These are phyloP conservation scores for Bubo scandiacus DNA, from an alignment of 2,113 vertebrate species.

Conservation along the genomic window DNA sequence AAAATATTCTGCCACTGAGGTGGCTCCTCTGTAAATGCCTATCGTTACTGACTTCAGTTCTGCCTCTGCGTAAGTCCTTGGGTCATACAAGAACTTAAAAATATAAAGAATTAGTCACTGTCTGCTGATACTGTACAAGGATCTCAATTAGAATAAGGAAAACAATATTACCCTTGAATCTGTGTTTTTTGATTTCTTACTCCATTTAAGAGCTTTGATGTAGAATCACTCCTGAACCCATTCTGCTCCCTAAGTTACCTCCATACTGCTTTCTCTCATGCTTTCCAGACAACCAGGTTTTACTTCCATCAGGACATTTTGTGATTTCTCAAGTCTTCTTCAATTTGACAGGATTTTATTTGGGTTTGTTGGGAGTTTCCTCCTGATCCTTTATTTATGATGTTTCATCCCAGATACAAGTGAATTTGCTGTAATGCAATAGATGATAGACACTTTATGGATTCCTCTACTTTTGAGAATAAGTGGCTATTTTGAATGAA, in stretches of 20 bases:
- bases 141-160: background rate
- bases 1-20: background rate
- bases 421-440: background rate
- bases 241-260: background rate
- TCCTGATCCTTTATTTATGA: background rate
- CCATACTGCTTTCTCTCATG: background rate
- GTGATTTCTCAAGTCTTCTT: background rate
- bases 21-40: background rate
- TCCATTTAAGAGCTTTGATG: background rate
- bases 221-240: background rate
- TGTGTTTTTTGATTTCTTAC: background rate
- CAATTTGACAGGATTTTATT: background rate
- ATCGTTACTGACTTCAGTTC: background rate
- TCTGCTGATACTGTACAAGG: background rate
- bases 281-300: background rate
- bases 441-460: background rate
- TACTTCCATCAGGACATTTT: background rate
- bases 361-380: background rate
- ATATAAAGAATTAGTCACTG: background rate
- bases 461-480: background rate
- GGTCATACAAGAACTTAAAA: background rate
- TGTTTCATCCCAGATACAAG: background rate
- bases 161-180: background rate
- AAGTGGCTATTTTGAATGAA: background rate
- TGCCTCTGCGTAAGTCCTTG: rapidly evolving